Base-by-base conservation (phyloP, 2,888 invertebrate genomes). In the Agonopterix alstromeriana region DNA sequence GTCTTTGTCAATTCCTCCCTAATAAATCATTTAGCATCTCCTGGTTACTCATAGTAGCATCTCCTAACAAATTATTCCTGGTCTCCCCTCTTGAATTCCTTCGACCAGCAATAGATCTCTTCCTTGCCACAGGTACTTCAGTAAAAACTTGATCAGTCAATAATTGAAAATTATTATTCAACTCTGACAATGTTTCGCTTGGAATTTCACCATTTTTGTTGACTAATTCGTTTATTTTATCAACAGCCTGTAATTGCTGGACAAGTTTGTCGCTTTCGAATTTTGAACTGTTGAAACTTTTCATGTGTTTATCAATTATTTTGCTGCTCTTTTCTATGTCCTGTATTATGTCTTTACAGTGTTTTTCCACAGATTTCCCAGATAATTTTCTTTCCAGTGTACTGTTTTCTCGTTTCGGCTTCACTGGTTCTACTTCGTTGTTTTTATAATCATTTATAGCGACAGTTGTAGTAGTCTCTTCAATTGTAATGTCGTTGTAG, bases 291-390 rank as follows among this genome's bases (percentile, higher is more conserved):
- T 80, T 82, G 46, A 90, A 86, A 45, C 85, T 82, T 53, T 84
- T 82, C 58, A 89, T 80, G 51, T 91, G 91, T 49, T 69, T 82
- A 48, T 91, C 90, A 36, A 91, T 89, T 1, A 85, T 75, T 71
- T 81, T 79, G 51, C 63, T 79, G 45, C 82, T 88, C 50, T 79
- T 85, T 50, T 88, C 85, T 50, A 87, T 82, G 48, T 86, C 85
- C 46, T 81, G 76, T 1, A 88, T 81, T 1, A 89, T 83, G 17
- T 84, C 83, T 61, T 81, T 84, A 56, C 87, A 86, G 54, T 83
- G 87, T 51, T 77, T 82, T 0, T 87, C 86, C 36, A 86, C 63
- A 1, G 82, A 79, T 54, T 82, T 85, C 0, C 66, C 73, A 2
- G 70, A 57, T 8, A 68, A 14, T 55, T 67, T 81, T 44, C 66